Conservation (phyloP, 2,113 vertebrate genomes). For the Oncorhynchus mykiss region DNA sequence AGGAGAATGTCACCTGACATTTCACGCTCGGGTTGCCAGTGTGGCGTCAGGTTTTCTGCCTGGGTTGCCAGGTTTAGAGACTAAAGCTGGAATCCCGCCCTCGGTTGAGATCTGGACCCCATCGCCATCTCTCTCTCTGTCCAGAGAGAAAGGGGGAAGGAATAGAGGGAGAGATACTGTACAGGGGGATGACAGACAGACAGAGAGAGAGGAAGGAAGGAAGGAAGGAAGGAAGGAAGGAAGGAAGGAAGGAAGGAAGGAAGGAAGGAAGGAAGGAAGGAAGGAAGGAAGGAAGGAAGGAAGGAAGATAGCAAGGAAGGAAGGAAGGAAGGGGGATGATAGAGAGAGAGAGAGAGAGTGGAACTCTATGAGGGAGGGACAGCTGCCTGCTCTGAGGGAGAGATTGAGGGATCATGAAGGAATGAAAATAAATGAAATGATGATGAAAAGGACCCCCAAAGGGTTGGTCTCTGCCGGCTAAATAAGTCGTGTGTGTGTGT, state of each 20-base stretch:
- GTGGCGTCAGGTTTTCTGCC: conserved; percentile 56
- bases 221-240: too few relatives aligned
- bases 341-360: neutral
- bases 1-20: conserved; percentile 60
- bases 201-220: conserved; percentile 11
- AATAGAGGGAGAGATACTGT: conserved; percentile 8
- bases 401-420: neutral
- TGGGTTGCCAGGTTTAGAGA: conserved; percentile 20
- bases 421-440: neutral
- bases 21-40: conserved; percentile 51
- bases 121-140: too few relatives aligned
- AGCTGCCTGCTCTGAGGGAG: neutral
- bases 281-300: neutral
- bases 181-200: neutral
- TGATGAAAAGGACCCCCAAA: neutral
- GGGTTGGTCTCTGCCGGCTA: conserved; percentile 27
- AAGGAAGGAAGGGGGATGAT: neutral
- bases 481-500: conserved; percentile 34
- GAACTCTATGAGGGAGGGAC: neutral
- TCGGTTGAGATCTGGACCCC: too few relatives aligned
- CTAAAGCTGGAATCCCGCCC: too few relatives aligned
- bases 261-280: too few relatives aligned
- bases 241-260: too few relatives aligned
- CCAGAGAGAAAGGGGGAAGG: conserved; percentile 16
- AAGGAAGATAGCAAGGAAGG: neutral